Percentiles rank a stretch among this genome's conserved stretches.
phyloP scores from a whole-genome alignment of 2,797 vertebrate genomes.

The Clamator glandarius region DNA sequence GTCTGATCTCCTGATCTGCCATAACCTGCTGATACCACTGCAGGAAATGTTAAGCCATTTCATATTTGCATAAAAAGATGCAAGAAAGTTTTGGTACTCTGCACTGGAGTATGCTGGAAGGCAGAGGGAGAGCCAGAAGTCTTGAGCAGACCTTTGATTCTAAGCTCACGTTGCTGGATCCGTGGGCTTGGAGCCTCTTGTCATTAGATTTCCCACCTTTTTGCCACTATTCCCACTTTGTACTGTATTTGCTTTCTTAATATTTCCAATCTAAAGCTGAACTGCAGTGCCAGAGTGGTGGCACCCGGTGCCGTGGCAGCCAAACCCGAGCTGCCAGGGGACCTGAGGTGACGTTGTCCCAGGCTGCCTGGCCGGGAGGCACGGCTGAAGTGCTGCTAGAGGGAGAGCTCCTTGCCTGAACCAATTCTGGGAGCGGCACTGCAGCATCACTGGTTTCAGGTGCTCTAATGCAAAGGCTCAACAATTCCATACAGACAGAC shows the following conservation, averaged over 20 bases:
- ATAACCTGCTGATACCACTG: neutral
- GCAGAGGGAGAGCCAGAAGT: neutral
- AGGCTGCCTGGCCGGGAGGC: neutral
- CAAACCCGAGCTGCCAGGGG: neutral
- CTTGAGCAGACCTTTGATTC: neutral
- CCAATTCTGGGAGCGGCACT: fast-evolving
- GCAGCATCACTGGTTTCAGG: neutral
- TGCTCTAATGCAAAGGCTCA: neutral
- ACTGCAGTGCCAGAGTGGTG: neutral
- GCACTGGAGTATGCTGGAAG: neutral
- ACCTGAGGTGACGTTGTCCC: neutral
- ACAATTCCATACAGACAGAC: neutral
- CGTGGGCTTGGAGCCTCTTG: neutral
- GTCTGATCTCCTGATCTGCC: neutral
- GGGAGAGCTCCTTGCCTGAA: neutral
- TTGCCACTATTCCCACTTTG: neutral
- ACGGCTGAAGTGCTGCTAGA: neutral
- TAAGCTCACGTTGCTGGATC: neutral
- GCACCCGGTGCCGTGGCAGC: neutral
- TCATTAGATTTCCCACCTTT: neutral
- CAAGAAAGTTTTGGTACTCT: neutral
- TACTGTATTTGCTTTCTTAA: neutral
- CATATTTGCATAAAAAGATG: neutral
- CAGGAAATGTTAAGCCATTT: neutral
- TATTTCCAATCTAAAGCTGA: neutral